Evolutionary conservation across 1,140 invertebrate genomes (phyloP).

Genomic region (Rhagoletis zephyria): DNA sequence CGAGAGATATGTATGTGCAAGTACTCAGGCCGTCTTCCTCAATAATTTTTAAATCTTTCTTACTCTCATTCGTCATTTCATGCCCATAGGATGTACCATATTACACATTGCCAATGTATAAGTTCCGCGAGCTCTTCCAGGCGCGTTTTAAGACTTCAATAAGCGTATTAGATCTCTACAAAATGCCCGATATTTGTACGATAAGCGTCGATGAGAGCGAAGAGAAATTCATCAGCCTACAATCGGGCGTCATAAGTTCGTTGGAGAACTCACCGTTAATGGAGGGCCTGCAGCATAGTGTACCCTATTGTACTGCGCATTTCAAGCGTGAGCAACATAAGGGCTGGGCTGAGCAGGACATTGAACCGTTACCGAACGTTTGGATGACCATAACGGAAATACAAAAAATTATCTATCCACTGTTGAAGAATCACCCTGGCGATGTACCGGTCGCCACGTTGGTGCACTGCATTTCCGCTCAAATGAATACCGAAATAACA

Average conservation of each 20-base stretch:
- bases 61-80: not conserved
- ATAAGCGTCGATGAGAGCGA: slow-evolving; percentile 80
- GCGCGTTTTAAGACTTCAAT: slow-evolving; percentile 85
- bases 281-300: slow-evolving; percentile 75
- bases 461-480: slow-evolving; percentile 83
- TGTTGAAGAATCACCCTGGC: slow-evolving; percentile 67
- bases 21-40: too few relatives aligned
- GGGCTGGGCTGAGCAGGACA: slow-evolving; percentile 85
- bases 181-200: slow-evolving; percentile 84
- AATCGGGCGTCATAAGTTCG: slow-evolving; percentile 75
- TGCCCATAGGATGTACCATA: slow-evolving; percentile 80
- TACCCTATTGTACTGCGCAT: slow-evolving; percentile 80
- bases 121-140: slow-evolving; percentile 89
- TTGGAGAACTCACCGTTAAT: slow-evolving; percentile 69
- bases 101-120: slow-evolving; percentile 85
- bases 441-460: slow-evolving; percentile 77
- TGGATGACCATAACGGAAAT: slow-evolving; percentile 70
- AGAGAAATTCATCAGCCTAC: slow-evolving; percentile 81
- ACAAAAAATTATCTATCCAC: slow-evolving; percentile 68
- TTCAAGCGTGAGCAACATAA: slow-evolving; percentile 74
- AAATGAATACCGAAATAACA: slow-evolving; percentile 77
- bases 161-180: slow-evolving; percentile 86
- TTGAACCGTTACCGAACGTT: slow-evolving; percentile 82
- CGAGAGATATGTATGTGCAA: too few relatives aligned
- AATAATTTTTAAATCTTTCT: too few relatives aligned